These are phyloP conservation scores for Girardia tigrina DNA, from an alignment of 2,888 invertebrate species.

Conservation along the genomic window DNA sequence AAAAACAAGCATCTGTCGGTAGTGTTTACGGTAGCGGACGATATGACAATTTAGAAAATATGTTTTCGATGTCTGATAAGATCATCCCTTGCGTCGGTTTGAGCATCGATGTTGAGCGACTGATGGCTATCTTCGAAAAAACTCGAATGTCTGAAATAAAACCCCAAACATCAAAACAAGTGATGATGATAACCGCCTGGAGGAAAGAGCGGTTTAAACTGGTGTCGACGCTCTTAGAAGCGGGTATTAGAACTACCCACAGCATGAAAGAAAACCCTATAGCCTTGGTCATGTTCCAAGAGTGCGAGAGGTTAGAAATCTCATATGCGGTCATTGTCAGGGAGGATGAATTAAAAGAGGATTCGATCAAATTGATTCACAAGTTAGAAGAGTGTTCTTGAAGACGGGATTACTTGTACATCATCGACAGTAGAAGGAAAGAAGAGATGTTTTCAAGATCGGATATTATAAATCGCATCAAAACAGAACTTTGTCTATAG, in stretches of 20 bases:
- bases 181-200: constrained; percentile 84
- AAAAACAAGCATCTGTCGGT: constrained; percentile 59
- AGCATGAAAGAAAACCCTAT: constrained; percentile 90
- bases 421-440: constrained; percentile 58
- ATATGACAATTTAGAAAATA: constrained; percentile 90
- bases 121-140: constrained; percentile 85
- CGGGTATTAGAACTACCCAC: constrained; percentile 79
- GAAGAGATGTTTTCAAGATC: constrained; percentile 52
- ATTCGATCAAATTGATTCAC: constrained; percentile 79
- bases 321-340: constrained; percentile 80
- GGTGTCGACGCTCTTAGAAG: constrained; percentile 71
- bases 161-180: no score
- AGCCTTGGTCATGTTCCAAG: constrained; percentile 76
- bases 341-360: constrained; percentile 72
- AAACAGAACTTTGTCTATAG: no score
- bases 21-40: constrained; percentile 92
- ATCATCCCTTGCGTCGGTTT: constrained; percentile 85
- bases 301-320: constrained; percentile 81
- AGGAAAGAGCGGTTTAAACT: constrained; percentile 81
- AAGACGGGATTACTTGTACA: no score
- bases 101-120: constrained; percentile 85
- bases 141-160: constrained; percentile 52
- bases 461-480: no score
- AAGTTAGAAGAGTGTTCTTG: no score
- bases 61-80: constrained; percentile 74